Evolutionary conservation across 2,797 vertebrate genomes (phyloP), one percentile per base, ranked within the genome.

Genomic region (Notolabrus celidotus): DNA sequence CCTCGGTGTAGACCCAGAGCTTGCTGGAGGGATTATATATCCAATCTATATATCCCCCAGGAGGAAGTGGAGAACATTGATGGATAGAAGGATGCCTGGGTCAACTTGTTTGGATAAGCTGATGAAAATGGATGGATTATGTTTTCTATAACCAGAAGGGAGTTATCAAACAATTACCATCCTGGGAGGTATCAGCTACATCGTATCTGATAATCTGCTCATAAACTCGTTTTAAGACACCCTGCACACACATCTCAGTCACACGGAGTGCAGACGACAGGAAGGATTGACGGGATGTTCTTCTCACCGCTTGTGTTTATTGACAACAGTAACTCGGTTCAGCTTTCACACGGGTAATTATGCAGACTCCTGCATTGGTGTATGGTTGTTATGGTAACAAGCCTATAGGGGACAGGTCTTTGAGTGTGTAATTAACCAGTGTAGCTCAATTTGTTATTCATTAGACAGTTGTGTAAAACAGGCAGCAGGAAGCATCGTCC

Each of bases 341-440:
- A 27, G 55, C 52, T 14, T 34, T 59, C 17, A 41, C 25, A 38
- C 56, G 10, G 20, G 71, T 49, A 63, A 65, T 53, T 53, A 71
- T n/a, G 34, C 45, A 61, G 47, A 55, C 42, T 16, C 55, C 27
- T 49, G 55, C 61, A 41, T 45, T 36, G 55, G 56, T 6, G 14
- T 75, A 38, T 46, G 65, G 87, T 83, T 58, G 85, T 64, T 75
- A 79, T 41, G 50, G 86, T 42, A 74, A 89, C 80, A 60, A 17
- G 56, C 58, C 67, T 39, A 71, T 45, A 55, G 42, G 64, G 74
- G 61, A n/a, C 45, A 25, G 43, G 41, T 60, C 57, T 59, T 43
- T 54, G 49, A 51, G 65, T 31, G 67, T 2, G 6, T 73, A 83
- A 82, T 86, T 78, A 80, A 47, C 36, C 56, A 17, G 2, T 12